Conservation (phyloP, 2,888 invertebrate genomes). For the Alloplasta piceator region DNA sequence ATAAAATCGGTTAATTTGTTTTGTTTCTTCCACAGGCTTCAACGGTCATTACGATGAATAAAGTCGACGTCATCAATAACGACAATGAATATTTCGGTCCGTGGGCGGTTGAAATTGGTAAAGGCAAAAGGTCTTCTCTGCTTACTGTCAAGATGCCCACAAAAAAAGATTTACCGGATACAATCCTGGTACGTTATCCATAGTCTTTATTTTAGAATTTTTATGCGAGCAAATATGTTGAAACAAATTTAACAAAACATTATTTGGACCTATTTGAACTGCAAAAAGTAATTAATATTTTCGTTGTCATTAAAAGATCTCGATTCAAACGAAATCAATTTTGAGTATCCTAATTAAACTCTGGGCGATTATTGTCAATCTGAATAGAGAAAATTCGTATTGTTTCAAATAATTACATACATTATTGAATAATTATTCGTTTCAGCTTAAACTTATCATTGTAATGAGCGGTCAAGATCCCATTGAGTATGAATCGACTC, state of each 20-base stretch:
- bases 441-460: conserved; percentile 25
- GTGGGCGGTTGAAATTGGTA: not conserved
- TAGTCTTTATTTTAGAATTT: not conserved
- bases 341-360: too few species aligned
- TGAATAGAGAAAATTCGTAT: not conserved
- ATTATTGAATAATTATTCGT: not conserved
- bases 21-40: not conserved
- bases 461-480: not conserved
- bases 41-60: not conserved
- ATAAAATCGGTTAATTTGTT: not conserved
- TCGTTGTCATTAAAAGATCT: not conserved
- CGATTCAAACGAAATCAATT: too few species aligned
- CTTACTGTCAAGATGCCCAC: conserved; percentile 2
- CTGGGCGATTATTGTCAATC: not conserved
- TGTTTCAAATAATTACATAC: conserved; percentile 22
- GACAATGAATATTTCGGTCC: conserved; percentile 17
- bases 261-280: not conserved
- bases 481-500: not conserved
- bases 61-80: conserved; percentile 21
- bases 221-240: not conserved
- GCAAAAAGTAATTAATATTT: not conserved
- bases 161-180: conserved; percentile 5
- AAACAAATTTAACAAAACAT: not conserved
- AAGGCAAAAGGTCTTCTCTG: conserved; percentile 2
- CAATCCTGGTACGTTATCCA: conserved; percentile 7